Percentiles rank a stretch among this genome's conserved stretches.
These are phyloP conservation scores for Liasis olivaceus DNA, from an alignment of 2,797 vertebrate species.

Conservation along the genomic window DNA sequence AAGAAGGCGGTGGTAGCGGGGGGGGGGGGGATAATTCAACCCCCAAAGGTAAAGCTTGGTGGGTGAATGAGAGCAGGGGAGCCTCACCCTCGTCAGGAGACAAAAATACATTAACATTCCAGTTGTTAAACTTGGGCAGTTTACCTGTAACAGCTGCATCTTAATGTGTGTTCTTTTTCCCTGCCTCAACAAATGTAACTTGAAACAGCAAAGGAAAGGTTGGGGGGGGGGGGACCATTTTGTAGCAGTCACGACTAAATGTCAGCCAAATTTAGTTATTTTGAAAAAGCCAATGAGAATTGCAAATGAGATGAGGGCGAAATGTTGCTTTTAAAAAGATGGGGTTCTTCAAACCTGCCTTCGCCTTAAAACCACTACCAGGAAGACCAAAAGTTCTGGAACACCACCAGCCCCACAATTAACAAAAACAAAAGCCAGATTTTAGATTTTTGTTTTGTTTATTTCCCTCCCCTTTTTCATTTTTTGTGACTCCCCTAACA, in stretches of 20 bases:
- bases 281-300: neutral
- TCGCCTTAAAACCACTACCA: neutral
- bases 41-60: neutral
- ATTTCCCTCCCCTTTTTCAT: rapidly evolving
- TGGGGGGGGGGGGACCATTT: slow-evolving; percentile 16
- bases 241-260: slow-evolving; percentile 3
- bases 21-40: neutral
- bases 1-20: neutral
- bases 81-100: too few relatives aligned
- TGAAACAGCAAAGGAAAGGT: slow-evolving; percentile 34
- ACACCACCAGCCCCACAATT: neutral
- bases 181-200: slow-evolving; percentile 32
- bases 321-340: neutral
- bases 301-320: neutral
- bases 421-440: neutral
- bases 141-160: neutral
- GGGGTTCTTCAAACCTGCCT: neutral
- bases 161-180: slow-evolving; percentile 22
- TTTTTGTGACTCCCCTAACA: neutral
- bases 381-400: neutral
- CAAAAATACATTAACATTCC: neutral
- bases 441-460: neutral
- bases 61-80: neutral
- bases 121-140: too few relatives aligned
- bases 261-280: slow-evolving; percentile 46